Conservation (phyloP, 2,113 vertebrate genomes). For the Prunella himalayana region DNA sequence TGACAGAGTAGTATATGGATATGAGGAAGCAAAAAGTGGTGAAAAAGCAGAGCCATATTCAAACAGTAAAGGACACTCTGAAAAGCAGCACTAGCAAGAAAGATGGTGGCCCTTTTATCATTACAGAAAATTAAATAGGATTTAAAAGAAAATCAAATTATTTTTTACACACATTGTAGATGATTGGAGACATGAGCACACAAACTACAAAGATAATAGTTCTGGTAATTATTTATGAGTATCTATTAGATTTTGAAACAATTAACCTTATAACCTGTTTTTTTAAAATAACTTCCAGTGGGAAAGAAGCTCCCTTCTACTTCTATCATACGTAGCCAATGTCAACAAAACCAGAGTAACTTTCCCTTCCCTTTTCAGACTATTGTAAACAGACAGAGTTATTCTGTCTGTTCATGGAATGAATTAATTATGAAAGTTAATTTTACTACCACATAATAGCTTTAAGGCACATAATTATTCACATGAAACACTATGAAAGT, state of each 20-base stretch:
- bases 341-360: neutral
- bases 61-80: neutral
- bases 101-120: neutral
- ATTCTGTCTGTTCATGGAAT: neutral
- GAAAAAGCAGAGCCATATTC: neutral
- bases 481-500: neutral
- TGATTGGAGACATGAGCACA: neutral
- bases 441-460: neutral
- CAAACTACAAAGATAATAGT: neutral
- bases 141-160: neutral
- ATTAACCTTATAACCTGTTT: neutral
- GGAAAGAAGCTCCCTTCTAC: neutral
- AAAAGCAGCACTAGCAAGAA: neutral
- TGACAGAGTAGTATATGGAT: neutral
- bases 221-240: neutral
- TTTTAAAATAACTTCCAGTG: neutral
- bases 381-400: neutral
- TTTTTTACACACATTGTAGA: neutral
- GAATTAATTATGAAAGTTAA: conserved; percentile 2
- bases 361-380: neutral
- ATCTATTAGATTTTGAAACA: neutral
- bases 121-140: neutral
- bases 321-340: neutral
- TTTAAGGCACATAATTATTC: conserved; percentile 1
- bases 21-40: neutral